A percentile compares a stretch with the other conserved stretches of the same genome.
Conservation (phyloP, 2,797 vertebrate species). For the Dallia pectoralis region DNA sequence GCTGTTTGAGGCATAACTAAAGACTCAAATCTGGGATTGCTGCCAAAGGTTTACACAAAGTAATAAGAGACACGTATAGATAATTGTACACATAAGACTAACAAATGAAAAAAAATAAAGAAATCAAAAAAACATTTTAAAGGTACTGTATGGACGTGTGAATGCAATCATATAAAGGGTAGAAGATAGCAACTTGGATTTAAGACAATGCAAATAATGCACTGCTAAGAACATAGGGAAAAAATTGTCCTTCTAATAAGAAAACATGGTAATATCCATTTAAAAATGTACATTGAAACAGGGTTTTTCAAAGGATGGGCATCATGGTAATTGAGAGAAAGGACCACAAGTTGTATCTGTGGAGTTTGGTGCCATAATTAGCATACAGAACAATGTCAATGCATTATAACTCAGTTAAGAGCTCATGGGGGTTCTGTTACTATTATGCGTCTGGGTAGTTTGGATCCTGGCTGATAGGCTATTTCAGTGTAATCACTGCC, state of each 20-base stretch:
- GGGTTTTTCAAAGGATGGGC: neutral
- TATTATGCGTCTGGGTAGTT: neutral
- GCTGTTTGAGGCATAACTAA: too few relatives aligned
- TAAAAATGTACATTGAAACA: too few relatives aligned
- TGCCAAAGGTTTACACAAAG: too few relatives aligned
- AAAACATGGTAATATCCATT: too few relatives aligned
- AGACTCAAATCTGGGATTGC: too few relatives aligned
- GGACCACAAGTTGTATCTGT: neutral
- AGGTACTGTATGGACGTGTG: too few relatives aligned
- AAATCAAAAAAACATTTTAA: too few relatives aligned
- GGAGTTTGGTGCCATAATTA: neutral
- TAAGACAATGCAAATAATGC: neutral
- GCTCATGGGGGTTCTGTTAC: neutral
- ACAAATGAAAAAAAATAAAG: too few relatives aligned
- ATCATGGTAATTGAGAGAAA: constrained; percentile 1
- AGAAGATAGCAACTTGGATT: neutral
- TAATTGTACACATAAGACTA: too few relatives aligned
- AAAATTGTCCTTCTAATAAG: too few relatives aligned
- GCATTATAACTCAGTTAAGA: neutral
- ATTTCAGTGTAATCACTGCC: constrained; percentile 9
- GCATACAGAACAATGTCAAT: neutral
- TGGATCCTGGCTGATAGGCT: neutral
- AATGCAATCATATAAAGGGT: neutral
- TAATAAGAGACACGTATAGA: too few relatives aligned
- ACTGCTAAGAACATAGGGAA: too few relatives aligned